Base-by-base conservation (phyloP, 2,888 invertebrate genomes). In the Trileptium ribeirensis region DNA sequence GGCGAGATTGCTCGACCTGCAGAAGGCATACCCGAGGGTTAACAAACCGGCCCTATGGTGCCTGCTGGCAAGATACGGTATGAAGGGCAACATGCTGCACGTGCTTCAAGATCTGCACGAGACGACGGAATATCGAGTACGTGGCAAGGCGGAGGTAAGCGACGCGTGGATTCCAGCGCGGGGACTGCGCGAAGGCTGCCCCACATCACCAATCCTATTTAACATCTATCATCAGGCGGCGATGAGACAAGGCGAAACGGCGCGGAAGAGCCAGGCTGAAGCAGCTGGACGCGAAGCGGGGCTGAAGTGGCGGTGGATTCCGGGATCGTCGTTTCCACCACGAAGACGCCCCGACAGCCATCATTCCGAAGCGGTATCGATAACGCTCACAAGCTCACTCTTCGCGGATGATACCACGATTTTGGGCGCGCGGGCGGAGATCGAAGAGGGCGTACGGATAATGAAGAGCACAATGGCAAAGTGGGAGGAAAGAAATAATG, bases 41-140 rank as follows among this genome's bases (percentile, higher is more conserved):
- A 51, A 51, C 24, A 51, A 51, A 24, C 51, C 51, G 24, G 51
- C 70, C 3, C 33, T 70, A 15, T 70, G 70, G 70, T 8, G 15
- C 8, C 70, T 70, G 33, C n/a, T 70, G 33, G 8, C 8, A 70
- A 29, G 70, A 33, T 70, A 70, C 70, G 70, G 70, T n/a, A 70
- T 70, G 70, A 70, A 70, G n/a, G 70, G 70, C 15, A 8, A 31
- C 3, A n/a, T n/a, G 15, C 33, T 70, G 8, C 15, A 19, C 70
- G 15, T 70, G 3, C 31, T 70, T 8, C 70, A 70, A 70, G 70
- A 70, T 70, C 33, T 70, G 36, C 70, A 70, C 70, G 33, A 70
- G n/a, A 19, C 70, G 70, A 70, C 70, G 33, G 70, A 70, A 70
- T 70, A 70, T 70, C 3, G 70, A 70, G 70, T 70, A n/a, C 31